Evolutionary conservation across 1,140 invertebrate species (phyloP).

Genomic region (Daktulosphaira vitifoliae): DNA sequence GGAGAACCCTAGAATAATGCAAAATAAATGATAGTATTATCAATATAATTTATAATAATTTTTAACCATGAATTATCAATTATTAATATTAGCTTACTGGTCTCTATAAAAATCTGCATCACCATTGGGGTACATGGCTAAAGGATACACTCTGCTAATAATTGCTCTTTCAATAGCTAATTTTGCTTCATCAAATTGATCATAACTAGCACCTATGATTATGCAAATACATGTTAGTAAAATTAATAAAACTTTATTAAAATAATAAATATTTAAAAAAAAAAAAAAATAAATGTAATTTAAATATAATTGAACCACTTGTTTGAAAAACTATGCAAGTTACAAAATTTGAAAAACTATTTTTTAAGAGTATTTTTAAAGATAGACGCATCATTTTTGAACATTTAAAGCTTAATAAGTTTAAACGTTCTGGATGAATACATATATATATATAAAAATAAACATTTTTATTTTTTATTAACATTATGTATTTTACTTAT

Average conservation of each 20-base stretch:
- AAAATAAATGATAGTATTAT: conserved; percentile 15
- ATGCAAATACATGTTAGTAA: not conserved
- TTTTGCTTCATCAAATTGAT: conserved; percentile 59
- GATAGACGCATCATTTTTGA: not conserved
- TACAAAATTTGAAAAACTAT: too few species aligned
- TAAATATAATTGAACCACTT: too few species aligned
- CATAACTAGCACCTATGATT: conserved; percentile 53
- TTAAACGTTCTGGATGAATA: too few species aligned
- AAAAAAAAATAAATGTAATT: too few species aligned
- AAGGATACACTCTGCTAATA: conserved; percentile 81
- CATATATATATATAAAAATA: too few species aligned
- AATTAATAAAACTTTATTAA: not conserved
- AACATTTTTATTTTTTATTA: too few species aligned
- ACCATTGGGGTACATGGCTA: conserved; percentile 93
- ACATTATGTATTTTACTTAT: too few species aligned
- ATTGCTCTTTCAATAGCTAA: conserved; percentile 69
- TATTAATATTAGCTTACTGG: conserved; percentile 51
- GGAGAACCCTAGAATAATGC: conserved; percentile 58
- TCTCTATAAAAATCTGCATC: conserved; percentile 90
- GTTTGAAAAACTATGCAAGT: too few species aligned
- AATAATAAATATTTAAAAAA: not conserved
- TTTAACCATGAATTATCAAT: not conserved
- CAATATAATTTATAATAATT: conserved; percentile 2
- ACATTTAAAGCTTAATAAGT: not conserved
- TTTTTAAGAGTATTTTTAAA: too few species aligned